A percentile compares a stretch with the other conserved stretches of the same genome.
Conservation (phyloP, 2,888 invertebrate species). For the Eupeodes luniger region DNA sequence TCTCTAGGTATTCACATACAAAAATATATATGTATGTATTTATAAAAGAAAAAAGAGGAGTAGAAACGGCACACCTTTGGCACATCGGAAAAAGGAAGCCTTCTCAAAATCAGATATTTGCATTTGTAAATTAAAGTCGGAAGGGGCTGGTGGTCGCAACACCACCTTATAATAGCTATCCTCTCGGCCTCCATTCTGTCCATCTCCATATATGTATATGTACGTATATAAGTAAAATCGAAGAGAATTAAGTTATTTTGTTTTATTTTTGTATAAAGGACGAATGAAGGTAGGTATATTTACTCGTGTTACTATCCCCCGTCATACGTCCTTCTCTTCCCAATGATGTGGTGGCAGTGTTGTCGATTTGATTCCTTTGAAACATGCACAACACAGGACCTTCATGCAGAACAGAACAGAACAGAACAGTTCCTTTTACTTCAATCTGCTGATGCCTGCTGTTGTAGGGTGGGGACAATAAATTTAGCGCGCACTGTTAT, state of each 20-base stretch:
- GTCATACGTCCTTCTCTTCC: neutral
- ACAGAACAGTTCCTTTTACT: neutral
- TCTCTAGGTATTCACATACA: neutral
- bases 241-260: slow-evolving; percentile 74
- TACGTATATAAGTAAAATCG: slow-evolving; percentile 32
- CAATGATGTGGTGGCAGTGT: neutral
- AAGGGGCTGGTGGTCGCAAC: slow-evolving; percentile 56
- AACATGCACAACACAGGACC: slow-evolving; percentile 64
- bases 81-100: slow-evolving; percentile 44
- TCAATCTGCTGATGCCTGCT: neutral
- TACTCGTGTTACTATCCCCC: too few relatives aligned
- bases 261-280: slow-evolving; percentile 43
- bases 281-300: neutral
- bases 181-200: neutral
- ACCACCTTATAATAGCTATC: slow-evolving; percentile 11
- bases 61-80: slow-evolving; percentile 35
- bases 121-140: slow-evolving; percentile 76
- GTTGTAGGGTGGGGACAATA: slow-evolving; percentile 47
- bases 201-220: neutral
- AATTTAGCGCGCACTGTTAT: slow-evolving; percentile 71
- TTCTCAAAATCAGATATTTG: slow-evolving; percentile 71
- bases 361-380: slow-evolving; percentile 61
- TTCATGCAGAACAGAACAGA: slow-evolving; percentile 5
- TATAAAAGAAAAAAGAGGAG: neutral
- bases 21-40: too few relatives aligned